Base-by-base conservation (phyloP, 2,113 vertebrate species). In the Megaceryle torquata region DNA sequence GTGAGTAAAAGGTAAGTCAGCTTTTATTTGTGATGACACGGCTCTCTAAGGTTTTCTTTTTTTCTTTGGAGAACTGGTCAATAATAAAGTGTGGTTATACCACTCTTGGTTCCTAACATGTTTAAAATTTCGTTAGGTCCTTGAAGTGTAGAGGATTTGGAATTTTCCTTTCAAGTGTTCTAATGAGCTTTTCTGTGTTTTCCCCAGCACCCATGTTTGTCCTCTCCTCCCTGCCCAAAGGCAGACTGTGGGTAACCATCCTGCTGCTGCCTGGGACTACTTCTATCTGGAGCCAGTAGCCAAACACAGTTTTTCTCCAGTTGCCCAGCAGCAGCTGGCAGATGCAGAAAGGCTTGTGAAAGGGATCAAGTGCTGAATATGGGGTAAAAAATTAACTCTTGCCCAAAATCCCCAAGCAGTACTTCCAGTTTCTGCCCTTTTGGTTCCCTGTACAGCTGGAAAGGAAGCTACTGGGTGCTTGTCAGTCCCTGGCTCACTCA, bases 61-160 rank as follows among this genome's bases (percentile, higher is more conserved):
- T 81, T 59, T 96, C 93, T 92, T 93, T 93, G 88, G 96, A 96
- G 96, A 96, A 96, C 96, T 96, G 96, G 95, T 94, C 96, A 89
- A 51, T 76, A 82, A 89, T 94, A 92, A 96, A 96, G 96, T 39
- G 96, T 96, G 95, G 91, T 96, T 96, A 96, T 94, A 97, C 96
- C 74, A 33, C n/a, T 63, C 67, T 75, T 83, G 26, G 57, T 96
- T 94, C 95, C 96, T 94, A 77, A 92, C 81, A 93, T 79, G 67
- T 93, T 96, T 96, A 95, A 96, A 96, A 95, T 95, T 94, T 95
- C 74, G 83, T 46, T 96, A 91, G 70, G 93, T 96, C 95, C 96
- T 96, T 96, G 93, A 93, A 65, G 41, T 71, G 54, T 46, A 68
- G 44, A 64, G 13, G 35, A 64, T 84, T 71, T 75, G 22, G 10